Percentiles rank a stretch among this genome's conserved stretches.
Conservation (phyloP, 35 echinoderm and acorn worm species). For the Apostichopus japonicus region DNA sequence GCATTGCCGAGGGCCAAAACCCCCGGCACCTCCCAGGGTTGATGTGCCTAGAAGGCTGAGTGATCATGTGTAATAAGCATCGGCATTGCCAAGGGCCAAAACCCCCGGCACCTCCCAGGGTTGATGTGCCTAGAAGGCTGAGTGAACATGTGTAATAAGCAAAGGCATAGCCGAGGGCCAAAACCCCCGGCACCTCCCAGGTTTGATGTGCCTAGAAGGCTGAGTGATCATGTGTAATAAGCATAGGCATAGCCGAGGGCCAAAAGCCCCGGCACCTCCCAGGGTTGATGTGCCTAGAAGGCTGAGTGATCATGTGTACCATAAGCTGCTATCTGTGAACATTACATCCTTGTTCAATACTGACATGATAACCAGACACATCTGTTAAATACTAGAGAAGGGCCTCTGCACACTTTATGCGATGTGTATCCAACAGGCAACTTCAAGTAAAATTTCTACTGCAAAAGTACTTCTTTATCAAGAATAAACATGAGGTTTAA, state of each 20-base stretch:
- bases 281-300: constrained; percentile 18
- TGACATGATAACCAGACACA: too few species aligned
- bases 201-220: constrained; percentile 19
- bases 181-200: constrained; percentile 34
- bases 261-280: constrained; percentile 23
- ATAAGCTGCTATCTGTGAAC: too few species aligned
- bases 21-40: constrained; percentile 27
- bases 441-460: too few species aligned
- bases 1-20: neutral
- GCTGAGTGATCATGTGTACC: neutral
- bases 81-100: neutral
- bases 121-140: neutral
- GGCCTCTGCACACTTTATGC: too few species aligned
- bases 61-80: constrained; percentile 45
- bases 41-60: constrained; percentile 22
- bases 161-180: neutral
- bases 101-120: constrained; percentile 28
- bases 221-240: constrained; percentile 41
- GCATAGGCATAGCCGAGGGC: constrained; percentile 12
- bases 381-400: too few species aligned
- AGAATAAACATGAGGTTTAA: too few species aligned
- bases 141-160: constrained; percentile 25
- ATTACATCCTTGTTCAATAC: too few species aligned
- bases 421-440: too few species aligned
- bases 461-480: too few species aligned